Percentiles rank a stretch among this genome's conserved stretches.
Conservation (phyloP, 2,797 vertebrate genomes). For the Microctenopoma steveboyesi region DNA sequence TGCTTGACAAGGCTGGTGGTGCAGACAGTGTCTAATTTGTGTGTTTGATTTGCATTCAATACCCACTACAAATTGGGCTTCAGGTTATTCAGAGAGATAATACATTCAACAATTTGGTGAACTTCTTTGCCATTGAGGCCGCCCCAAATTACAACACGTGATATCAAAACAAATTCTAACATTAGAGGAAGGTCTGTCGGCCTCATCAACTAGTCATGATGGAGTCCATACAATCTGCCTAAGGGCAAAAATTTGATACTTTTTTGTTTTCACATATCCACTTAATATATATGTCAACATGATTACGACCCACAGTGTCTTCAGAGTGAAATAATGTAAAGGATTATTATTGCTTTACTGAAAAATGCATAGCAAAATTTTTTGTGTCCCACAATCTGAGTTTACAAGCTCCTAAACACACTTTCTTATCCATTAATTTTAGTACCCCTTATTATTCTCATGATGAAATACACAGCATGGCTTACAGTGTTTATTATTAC, state of each 20-base stretch:
- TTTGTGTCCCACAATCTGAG: slow-evolving; percentile 28
- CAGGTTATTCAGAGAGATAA: slow-evolving; percentile 15
- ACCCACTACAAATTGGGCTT: neutral
- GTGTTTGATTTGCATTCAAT: slow-evolving; percentile 39
- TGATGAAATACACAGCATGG: slow-evolving; percentile 18
- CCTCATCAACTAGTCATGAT: slow-evolving; percentile 7
- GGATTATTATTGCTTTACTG: slow-evolving; percentile 22
- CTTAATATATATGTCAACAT: neutral
- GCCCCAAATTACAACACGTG: slow-evolving; percentile 40
- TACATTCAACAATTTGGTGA: slow-evolving; percentile 10
- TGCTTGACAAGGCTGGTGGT: slow-evolving; percentile 16
- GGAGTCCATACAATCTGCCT: neutral
- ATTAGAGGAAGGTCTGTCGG: slow-evolving; percentile 24
- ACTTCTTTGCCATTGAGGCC: slow-evolving; percentile 14
- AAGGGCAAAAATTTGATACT: neutral
- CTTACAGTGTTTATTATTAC: slow-evolving; percentile 23
- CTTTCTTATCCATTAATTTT: slow-evolving; percentile 42
- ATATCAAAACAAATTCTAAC: slow-evolving; percentile 23
- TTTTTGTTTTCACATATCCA: too few relatives aligned
- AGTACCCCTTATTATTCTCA: slow-evolving; percentile 18
- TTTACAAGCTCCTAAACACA: slow-evolving; percentile 33
- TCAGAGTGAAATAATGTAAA: slow-evolving; percentile 25
- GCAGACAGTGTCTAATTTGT: neutral
- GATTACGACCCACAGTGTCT: slow-evolving; percentile 1
- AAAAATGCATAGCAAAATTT: slow-evolving; percentile 16